Evolutionary conservation across 1,140 invertebrate species (phyloP).

Genomic region (Drosophila ananassae): DNA sequence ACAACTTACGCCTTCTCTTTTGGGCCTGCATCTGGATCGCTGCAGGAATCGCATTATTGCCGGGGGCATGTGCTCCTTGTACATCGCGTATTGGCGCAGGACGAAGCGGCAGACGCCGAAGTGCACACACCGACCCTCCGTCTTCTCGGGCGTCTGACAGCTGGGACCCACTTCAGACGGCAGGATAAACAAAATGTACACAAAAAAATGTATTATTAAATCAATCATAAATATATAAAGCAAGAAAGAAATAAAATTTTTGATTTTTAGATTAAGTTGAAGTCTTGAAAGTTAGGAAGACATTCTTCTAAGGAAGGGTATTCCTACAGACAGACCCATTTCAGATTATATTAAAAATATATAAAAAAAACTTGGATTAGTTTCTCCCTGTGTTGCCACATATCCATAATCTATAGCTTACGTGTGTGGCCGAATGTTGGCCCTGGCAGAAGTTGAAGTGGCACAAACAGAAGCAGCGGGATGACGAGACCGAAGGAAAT

Average conservation of each 20-base stretch:
- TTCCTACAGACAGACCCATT: too few species aligned
- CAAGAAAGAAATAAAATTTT: too few species aligned
- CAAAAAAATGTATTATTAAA: background rate
- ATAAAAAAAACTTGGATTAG: background rate
- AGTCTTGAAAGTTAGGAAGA: too few species aligned
- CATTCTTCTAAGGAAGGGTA: too few species aligned
- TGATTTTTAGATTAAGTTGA: too few species aligned
- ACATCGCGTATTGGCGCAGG: slow-evolving; percentile 71
- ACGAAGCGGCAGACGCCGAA: slow-evolving; percentile 68
- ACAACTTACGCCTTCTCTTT: slow-evolving; percentile 66
- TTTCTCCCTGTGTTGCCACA: slow-evolving; percentile 20
- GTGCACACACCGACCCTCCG: slow-evolving; percentile 65
- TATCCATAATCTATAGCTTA: slow-evolving; percentile 67
- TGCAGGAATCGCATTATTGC: slow-evolving; percentile 73
- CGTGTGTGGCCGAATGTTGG: slow-evolving; percentile 70
- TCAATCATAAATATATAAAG: background rate
- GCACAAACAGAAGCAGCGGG: slow-evolving; percentile 11
- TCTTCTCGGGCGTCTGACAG: slow-evolving; percentile 74
- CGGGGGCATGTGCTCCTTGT: slow-evolving; percentile 74
- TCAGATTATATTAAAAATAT: too few species aligned
- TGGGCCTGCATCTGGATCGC: slow-evolving; percentile 69
- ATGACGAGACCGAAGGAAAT: slow-evolving; percentile 66
- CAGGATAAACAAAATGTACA: slow-evolving; percentile 12
- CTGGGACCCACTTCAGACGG: slow-evolving; percentile 40
- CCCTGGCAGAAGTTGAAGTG: slow-evolving; percentile 3